Conservation (phyloP, 2,113 vertebrate species). For the Mirza zaza region DNA sequence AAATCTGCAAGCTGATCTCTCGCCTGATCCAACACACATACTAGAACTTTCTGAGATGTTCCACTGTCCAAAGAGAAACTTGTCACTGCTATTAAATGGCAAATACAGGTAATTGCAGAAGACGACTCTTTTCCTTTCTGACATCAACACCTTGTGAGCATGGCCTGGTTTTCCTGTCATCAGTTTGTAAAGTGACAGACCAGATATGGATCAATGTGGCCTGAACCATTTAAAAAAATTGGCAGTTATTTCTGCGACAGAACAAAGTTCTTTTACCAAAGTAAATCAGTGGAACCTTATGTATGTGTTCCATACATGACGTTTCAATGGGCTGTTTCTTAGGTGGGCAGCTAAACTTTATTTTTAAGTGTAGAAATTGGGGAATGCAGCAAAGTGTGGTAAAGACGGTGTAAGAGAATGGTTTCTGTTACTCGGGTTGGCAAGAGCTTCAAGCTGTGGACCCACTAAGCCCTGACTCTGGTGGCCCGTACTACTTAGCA, state of each 20-base stretch:
- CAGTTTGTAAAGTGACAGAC: neutral
- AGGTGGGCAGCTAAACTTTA: neutral
- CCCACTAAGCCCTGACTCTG: no score
- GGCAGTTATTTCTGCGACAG: neutral
- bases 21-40: neutral
- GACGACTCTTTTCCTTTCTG: neutral
- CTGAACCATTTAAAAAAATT: neutral
- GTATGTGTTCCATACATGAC: neutral
- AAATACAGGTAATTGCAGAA: neutral
- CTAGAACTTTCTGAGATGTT: neutral
- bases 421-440: neutral
- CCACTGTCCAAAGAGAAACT: neutral
- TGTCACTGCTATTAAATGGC: neutral
- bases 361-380: neutral
- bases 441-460: neutral
- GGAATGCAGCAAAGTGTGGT: neutral
- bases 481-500: neutral
- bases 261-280: slow-evolving; percentile 1
- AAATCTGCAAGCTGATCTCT: neutral
- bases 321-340: neutral
- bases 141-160: neutral
- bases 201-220: neutral
- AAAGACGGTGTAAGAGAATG: neutral
- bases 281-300: neutral
- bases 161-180: neutral